phyloP scores from a whole-genome alignment of 2,888 invertebrate species.

The Lasioglossum leucozonium region DNA sequence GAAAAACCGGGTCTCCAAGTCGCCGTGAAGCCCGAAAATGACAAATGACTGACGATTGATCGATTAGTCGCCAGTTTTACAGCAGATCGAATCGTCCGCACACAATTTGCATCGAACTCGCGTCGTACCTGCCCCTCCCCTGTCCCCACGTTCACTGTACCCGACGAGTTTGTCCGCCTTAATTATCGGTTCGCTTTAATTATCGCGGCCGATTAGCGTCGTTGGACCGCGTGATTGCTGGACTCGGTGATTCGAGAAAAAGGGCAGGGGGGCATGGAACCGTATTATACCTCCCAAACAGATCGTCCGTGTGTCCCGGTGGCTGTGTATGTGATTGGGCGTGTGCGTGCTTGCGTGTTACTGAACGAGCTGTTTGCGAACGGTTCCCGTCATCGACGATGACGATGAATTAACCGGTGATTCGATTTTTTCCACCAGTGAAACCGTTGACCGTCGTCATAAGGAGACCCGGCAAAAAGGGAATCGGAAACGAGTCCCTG shows the following conservation, averaged over 20 bases:
- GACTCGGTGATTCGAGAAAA: conserved; percentile 38
- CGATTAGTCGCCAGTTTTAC: conserved; percentile 38
- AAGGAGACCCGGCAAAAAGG: conserved; percentile 85
- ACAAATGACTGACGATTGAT: conserved; percentile 50
- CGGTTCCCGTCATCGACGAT: background rate
- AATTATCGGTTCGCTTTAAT: conserved; percentile 70
- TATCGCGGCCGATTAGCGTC: conserved; percentile 67
- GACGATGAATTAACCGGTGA: background rate
- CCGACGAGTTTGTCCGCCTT: conserved; percentile 59
- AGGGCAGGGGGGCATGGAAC: background rate
- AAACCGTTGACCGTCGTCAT: conserved; percentile 93
- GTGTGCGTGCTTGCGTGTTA: background rate
- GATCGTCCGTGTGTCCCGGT: background rate
- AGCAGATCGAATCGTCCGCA: conserved; percentile 43
- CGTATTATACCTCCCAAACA: conserved; percentile 13
- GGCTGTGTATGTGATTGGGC: background rate
- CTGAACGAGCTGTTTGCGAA: background rate
- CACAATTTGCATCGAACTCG: conserved; percentile 69
- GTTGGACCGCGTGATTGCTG: conserved; percentile 58
- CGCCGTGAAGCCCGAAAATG: conserved; percentile 36
- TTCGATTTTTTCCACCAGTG: conserved; percentile 86
- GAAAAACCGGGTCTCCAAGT: background rate
- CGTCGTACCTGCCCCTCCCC: conserved; percentile 53
- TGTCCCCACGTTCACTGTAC: conserved; percentile 17
- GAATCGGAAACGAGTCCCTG: conserved; percentile 85